Evolutionary conservation across 2,888 invertebrate genomes (phyloP), one percentile per base, ranked within the genome.

Genomic region (Brachyopa scutellaris): DNA sequence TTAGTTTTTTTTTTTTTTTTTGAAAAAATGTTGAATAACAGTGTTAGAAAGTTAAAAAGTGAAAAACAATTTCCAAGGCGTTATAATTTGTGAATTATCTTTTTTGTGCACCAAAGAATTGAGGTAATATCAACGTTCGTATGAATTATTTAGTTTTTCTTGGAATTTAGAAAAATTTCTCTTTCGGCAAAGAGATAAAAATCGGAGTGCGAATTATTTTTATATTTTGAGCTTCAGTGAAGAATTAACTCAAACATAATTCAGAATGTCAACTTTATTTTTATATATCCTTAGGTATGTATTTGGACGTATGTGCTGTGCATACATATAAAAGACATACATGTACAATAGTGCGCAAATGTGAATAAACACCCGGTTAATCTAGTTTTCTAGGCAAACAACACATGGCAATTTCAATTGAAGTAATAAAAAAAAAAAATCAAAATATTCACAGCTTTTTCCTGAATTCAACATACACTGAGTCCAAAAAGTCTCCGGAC

Each of bases 221-320:
- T 13, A 7, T 1, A 8, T 29, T 49, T 29, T 15, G 31, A 3
- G 45, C 13, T 9, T 29, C 11, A 33, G 13, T 47, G 21, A 11
- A 38, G 23, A 8, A 53, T 33, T 26, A 9, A 59, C 29, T 38
- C 6, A 26, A 42, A 9, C 47, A n/a, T 38, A 26, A 45, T 23
- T 17, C 26, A 61, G 33, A 69, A 69, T 76, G 67, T 62, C 61
- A 62, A 62, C 61, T 53, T 76, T 40, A 77, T 62, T 77, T 70
- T 62, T 38, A 61, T 76, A 67, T 51, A 51, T 64, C 49, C 51
- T 57, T n/a, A n/a, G n/a, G n/a, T 17, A 66, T 49, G 49, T 66
- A 49, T 51, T 61, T 62, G 31, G n/a, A 29, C 23, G 31, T 77
- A 62, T 17, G 6, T 29, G 40, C 17, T 45, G 11, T 29, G 5